Evolutionary conservation across 2,888 invertebrate genomes (phyloP).

Genomic region (Metacarcinus magister): DNA sequence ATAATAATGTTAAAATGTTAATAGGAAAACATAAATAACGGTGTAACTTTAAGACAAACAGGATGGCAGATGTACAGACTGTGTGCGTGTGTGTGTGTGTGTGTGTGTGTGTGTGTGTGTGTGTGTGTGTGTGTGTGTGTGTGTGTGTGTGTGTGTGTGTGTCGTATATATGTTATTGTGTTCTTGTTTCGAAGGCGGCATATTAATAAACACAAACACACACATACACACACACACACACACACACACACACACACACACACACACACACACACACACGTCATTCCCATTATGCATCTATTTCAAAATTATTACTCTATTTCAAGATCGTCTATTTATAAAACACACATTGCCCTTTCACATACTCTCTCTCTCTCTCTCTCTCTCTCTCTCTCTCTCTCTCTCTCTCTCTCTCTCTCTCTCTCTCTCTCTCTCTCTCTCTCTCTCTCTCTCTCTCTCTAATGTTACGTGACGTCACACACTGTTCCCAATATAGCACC

Average conservation of each 20-base stretch:
- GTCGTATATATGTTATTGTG: not conserved
- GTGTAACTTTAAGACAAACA: not conserved
- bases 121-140: conserved; percentile 39
- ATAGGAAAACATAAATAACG: not conserved
- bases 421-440: conserved; percentile 61
- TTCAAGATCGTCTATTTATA: not conserved
- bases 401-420: conserved; percentile 38
- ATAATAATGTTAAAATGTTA: not conserved
- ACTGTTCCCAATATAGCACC: not conserved
- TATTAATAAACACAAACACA: too few relatives aligned
- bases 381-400: conserved; percentile 62
- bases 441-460: conserved; percentile 53
- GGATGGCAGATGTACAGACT: not conserved
- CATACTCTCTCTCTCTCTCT: not conserved
- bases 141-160: not conserved
- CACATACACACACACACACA: conserved; percentile 26
- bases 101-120: conserved; percentile 23
- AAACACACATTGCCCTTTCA: not conserved
- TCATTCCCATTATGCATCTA: not conserved
- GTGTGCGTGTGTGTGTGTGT: conserved; percentile 5
- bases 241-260: conserved; percentile 35
- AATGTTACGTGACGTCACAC: not conserved
- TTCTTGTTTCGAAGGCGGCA: not conserved
- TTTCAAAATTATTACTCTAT: not conserved
- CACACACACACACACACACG: not conserved